Base-by-base conservation (phyloP, 2,888 invertebrate species). In the Lysandra coridon region DNA sequence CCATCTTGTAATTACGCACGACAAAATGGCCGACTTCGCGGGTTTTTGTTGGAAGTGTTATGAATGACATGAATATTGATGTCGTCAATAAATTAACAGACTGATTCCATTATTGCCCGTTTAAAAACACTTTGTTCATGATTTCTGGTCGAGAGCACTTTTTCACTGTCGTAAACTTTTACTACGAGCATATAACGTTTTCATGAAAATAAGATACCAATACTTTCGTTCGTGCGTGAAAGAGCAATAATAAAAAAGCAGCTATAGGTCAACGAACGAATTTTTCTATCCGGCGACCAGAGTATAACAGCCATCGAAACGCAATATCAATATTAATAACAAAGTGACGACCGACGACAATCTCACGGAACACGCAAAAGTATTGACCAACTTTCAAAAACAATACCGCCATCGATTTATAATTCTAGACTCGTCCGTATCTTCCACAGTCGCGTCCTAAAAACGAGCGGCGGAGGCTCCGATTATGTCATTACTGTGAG, bases 401-500 rank as follows among this genome's bases (percentile, higher is more conserved):
- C 69, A 33, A 69, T 69, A 69, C 69, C 69, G 69, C 33, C 69
- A 33, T 69, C 33, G 69, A 69, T 69, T 69, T 69, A 69, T 37
- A 69, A 69, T 69, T 69, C 69, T 69, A 69, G 69, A 69, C 69
- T 69, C 69, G 69, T 69, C 69, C 69, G 69, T 69, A 30, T 64
- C 64, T 64, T 33, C 69, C 69, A 69, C 69, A 37, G 69, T 33
- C 69, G 69, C 33, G 69, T 17, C 30, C 69, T 69, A 69, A 69
- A 69, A 69, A 69, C 69, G 69, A 69, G 33, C 69, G 89, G 87
- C 86, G 83, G 84, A n/a, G 75, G 17, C 53, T 62, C 62, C 92
- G 94, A 93, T 94, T 94, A 93, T 94, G 94, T 93, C 90, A 93
- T 94, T 94, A 94, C 84, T 78, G 81, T 82, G 81, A 84, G 80